These are phyloP conservation scores for Enchytraeus crypticus DNA, from an alignment of 2,888 invertebrate species.

Conservation along the genomic window DNA sequence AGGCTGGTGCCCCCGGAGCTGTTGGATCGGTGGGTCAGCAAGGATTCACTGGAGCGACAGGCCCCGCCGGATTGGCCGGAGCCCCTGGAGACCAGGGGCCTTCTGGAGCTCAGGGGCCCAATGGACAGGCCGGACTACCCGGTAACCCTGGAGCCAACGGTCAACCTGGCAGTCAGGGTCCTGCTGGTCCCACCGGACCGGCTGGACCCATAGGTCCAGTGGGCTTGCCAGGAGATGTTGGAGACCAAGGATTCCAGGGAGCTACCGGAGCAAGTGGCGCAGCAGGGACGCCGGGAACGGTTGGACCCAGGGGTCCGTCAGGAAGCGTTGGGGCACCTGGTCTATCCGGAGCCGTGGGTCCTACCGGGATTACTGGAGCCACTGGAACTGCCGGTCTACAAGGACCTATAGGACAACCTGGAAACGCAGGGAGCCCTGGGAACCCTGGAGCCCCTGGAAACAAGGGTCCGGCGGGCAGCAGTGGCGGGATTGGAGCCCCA, in stretches of 20 bases:
- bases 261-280: constrained; percentile 12
- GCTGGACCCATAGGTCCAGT: constrained; percentile 2
- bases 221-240: neutral
- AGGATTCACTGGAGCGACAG: constrained; percentile 19
- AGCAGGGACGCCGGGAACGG: constrained; percentile 9
- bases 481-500: constrained; percentile 1
- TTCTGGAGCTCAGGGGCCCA: constrained; percentile 1
- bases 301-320: constrained; percentile 6
- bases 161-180: neutral
- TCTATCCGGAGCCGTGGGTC: constrained; percentile 23
- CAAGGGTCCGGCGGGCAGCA: constrained; percentile 14
- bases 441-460: constrained; percentile 7
- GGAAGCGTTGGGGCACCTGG: constrained; percentile 7
- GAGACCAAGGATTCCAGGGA: constrained; percentile 5
- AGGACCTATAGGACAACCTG: constrained; percentile 28
- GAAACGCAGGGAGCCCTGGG: constrained; percentile 3
- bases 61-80: constrained; percentile 17
- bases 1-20: constrained; percentile 55
- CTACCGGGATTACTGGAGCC: constrained; percentile 29
- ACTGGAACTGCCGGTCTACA: constrained; percentile 8
- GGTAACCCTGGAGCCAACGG: constrained; percentile 10
- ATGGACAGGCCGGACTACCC: constrained; percentile 10
- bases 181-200: neutral
- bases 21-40: constrained; percentile 44
- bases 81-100: constrained; percentile 5